Conservation (phyloP, 2,113 vertebrate species). For the Pithys albifrons region DNA sequence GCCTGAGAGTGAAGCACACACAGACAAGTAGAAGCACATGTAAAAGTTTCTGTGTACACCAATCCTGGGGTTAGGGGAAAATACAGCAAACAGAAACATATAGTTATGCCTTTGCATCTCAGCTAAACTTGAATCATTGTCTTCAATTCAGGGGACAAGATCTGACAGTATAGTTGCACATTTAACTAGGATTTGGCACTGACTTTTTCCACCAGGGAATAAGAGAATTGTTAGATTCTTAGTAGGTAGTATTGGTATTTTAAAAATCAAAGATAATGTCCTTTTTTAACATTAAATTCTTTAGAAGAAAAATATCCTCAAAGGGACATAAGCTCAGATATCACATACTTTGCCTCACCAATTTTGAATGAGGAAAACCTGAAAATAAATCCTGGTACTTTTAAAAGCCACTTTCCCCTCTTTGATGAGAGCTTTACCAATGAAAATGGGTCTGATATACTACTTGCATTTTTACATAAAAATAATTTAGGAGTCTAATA, state of each 20-base stretch:
- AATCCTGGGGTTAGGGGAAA: background rate
- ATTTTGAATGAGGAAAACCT: constrained; percentile 8
- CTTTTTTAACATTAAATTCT: background rate
- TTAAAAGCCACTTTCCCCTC: background rate
- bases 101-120: background rate
- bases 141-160: constrained; percentile 26
- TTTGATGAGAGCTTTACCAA: background rate
- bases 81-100: background rate
- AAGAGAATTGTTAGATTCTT: background rate
- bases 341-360: background rate
- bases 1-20: background rate
- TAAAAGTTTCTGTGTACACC: background rate
- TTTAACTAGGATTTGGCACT: constrained; percentile 35
- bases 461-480: background rate
- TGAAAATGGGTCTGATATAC: background rate
- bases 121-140: constrained; percentile 33
- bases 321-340: background rate
- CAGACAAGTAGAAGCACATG: background rate
- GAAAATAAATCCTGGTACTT: background rate
- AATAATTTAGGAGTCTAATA: background rate
- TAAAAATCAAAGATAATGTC: constrained; percentile 13
- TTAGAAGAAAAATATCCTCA: constrained; percentile 12
- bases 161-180: background rate
- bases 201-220: background rate
- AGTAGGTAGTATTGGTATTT: background rate